Evolutionary conservation across 2,888 invertebrate species (phyloP).

Genomic region (Euzophera pinguis): DNA sequence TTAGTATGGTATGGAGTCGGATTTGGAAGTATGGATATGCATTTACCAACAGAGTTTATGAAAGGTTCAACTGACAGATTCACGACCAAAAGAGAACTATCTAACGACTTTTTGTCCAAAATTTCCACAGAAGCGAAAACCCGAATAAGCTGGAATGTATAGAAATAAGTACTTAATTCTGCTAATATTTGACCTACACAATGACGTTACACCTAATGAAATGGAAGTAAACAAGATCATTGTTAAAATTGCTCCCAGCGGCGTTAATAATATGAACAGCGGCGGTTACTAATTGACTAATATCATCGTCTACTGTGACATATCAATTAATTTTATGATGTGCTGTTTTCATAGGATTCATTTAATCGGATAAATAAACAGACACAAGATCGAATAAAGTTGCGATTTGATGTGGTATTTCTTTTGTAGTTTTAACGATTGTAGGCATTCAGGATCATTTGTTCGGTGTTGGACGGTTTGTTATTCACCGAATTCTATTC

Average conservation of each 20-base stretch:
- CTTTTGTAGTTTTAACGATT: neutral
- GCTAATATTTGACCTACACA: neutral
- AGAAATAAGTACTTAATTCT: too few species aligned
- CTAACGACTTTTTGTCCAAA: too few species aligned
- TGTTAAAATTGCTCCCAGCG: conserved; percentile 21
- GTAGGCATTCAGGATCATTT: too few species aligned
- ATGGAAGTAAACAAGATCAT: conserved; percentile 1
- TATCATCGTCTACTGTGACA: conserved; percentile 19
- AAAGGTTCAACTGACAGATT: too few species aligned
- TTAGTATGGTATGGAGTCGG: too few species aligned
- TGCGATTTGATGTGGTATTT: neutral
- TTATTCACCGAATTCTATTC: too few species aligned
- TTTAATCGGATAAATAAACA: neutral
- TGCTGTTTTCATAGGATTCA: conserved; percentile 12
- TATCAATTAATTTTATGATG: conserved; percentile 13
- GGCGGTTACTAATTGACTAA: conserved; percentile 28
- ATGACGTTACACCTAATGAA: neutral
- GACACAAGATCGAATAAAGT: neutral
- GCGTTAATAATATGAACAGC: conserved; percentile 27
- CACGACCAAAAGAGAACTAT: too few species aligned
- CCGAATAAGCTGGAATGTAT: neutral
- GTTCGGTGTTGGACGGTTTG: too few species aligned
- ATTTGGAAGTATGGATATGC: too few species aligned
- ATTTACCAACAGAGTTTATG: too few species aligned
- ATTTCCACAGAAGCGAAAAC: too few species aligned